Conservation (phyloP, 2,888 invertebrate species). For the Melanotus villosus region DNA sequence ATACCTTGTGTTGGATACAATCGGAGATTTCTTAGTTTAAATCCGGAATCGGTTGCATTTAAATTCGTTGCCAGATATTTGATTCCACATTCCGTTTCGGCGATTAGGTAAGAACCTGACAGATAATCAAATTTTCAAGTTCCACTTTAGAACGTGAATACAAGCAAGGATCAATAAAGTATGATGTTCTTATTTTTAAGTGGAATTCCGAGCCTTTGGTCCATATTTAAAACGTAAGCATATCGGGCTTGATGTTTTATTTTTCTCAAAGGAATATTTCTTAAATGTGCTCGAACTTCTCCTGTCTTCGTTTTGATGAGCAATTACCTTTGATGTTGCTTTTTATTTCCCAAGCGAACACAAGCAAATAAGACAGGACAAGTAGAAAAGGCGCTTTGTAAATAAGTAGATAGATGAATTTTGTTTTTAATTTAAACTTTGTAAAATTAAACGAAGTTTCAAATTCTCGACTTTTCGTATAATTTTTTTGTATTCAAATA, state of each 20-base stretch:
- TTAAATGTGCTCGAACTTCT: conserved; percentile 9
- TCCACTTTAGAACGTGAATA: background rate
- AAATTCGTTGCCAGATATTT: conserved; percentile 7
- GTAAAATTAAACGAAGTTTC: background rate
- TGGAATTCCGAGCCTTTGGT: no score
- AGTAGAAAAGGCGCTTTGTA: conserved; percentile 6
- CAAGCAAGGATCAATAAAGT: background rate
- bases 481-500: no score
- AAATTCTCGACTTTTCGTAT: background rate
- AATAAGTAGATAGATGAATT: conserved; percentile 4
- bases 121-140: background rate
- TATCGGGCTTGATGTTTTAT: background rate
- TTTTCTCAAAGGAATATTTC: conserved; percentile 19
- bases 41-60: conserved; percentile 20
- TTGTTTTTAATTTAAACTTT: conserved; percentile 19
- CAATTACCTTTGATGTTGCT: conserved; percentile 26
- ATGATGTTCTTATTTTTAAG: background rate
- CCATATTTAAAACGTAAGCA: background rate
- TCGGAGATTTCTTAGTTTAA: conserved; percentile 41
- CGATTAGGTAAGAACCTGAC: background rate
- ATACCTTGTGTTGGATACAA: conserved; percentile 59
- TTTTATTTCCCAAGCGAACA: conserved; percentile 25
- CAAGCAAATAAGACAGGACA: conserved; percentile 19
- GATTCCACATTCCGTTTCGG: conserved; percentile 6
- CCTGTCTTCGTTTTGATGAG: conserved; percentile 21